Base-by-base conservation (phyloP, 1,140 invertebrate species). In the Centruroides sculpturatus region DNA sequence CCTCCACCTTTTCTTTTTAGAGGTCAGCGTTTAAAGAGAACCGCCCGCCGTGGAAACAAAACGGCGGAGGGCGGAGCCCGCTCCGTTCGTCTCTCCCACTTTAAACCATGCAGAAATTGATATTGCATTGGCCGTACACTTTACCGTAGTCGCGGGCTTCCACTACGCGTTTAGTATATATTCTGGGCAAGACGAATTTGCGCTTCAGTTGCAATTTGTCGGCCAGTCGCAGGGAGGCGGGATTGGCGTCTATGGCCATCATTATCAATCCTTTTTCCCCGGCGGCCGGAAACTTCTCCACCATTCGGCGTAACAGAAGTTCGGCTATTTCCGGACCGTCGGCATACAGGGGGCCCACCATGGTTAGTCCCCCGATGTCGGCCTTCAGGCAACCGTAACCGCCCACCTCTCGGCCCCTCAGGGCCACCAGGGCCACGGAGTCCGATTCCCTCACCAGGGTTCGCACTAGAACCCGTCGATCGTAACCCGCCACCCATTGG, bases 41-140 rank as follows among this genome's bases (percentile, higher is more conserved):
- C 23, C 23, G 23, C 1, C 23, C 23, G 23, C 23, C 23, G 23
- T 1, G 23, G 23, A 23, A 23, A 23, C 23, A 23, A 23, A 23
- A 23, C 2, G 23, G 23, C 23, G 23, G 23, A 23, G 23, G 23
- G 23, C 23, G 23, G 23, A 23, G 23, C 23, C 23, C 23, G 23
- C 23, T 23, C 2, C 23, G 23, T 23, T 23, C 23, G 23, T 23
- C 23, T 23, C 23, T 23, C 23, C 23, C 23, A 23, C 23, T 23
- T 66, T 56, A 69, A 57, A 69, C 66, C 10, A 65, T 55, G 11
- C 62, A 66, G 58, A 69, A 69, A 61, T 69, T 69, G 7, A 68
- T 65, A 12, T 66, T 60, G 54, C 65, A 65, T 35, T 66, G 64
- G 9, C 59, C 64, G 47, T 66, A 69, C 4, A 69, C 59, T 57